phyloP scores from a whole-genome alignment of 53 echinoderm and acorn worm genomes.

The Patiria pectinifera region DNA sequence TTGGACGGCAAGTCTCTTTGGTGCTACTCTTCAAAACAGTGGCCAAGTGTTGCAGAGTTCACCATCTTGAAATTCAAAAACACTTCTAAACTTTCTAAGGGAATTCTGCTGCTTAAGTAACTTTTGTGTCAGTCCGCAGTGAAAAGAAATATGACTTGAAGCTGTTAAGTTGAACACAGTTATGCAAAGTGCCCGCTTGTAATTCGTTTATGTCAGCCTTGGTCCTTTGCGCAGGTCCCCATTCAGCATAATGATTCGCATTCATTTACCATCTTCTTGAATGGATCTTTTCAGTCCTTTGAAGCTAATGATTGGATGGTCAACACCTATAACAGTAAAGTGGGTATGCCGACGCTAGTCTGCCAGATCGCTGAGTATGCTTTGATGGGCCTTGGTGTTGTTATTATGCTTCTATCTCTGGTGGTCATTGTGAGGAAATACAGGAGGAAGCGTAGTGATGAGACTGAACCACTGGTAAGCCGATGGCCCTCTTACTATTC shows the following conservation, averaged over 20 bases:
- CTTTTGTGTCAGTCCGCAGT: no score
- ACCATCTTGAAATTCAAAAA: neutral
- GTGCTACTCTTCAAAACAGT: neutral
- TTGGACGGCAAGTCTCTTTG: neutral
- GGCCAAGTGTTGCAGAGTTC: neutral
- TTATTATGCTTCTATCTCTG: neutral
- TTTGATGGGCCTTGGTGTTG: slow-evolving; percentile 35
- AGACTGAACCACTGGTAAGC: slow-evolving; percentile 34
- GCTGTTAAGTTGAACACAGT: no score
- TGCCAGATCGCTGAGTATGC: slow-evolving; percentile 38
- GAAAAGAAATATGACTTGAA: no score
- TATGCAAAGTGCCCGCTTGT: no score
- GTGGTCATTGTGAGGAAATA: slow-evolving; percentile 7
- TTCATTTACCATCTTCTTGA: neutral
- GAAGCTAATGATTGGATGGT: slow-evolving; percentile 66
- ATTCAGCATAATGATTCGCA: neutral
- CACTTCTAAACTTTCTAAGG: neutral
- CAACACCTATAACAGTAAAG: slow-evolving; percentile 29
- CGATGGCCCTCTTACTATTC: no score
- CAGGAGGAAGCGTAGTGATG: neutral
- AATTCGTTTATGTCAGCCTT: neutral
- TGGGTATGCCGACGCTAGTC: slow-evolving; percentile 44
- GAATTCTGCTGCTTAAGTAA: neutral
- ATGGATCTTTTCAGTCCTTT: slow-evolving; percentile 29
- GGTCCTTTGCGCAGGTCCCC: neutral